Evolutionary conservation across 2,888 invertebrate genomes (phyloP).

Genomic region (Pterostichus madidus): DNA sequence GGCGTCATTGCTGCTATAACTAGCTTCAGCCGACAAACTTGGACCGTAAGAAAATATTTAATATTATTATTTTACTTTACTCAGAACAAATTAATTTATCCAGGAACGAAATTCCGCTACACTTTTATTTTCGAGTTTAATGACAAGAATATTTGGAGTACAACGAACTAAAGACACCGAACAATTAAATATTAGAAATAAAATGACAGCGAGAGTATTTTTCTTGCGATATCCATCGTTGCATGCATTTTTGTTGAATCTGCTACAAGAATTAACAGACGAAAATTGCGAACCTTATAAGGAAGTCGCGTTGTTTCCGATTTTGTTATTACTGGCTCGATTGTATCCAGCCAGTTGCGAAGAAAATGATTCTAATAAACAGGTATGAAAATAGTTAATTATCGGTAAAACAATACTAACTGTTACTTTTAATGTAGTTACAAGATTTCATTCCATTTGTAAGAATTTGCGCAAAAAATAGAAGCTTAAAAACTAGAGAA

Average conservation of each 20-base stretch:
- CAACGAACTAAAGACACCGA: constrained; percentile 81
- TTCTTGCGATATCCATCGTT: constrained; percentile 86
- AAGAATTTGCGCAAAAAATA: constrained; percentile 82
- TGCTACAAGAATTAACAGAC: constrained; percentile 74
- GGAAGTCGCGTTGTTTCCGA: constrained; percentile 84
- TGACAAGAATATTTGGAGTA: constrained; percentile 93
- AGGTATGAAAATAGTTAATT: constrained; percentile 77
- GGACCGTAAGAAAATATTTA: constrained; percentile 83
- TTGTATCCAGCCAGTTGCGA: constrained; percentile 88
- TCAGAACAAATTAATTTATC: constrained; percentile 13
- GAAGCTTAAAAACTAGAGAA: constrained; percentile 84
- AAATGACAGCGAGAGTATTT: constrained; percentile 89
- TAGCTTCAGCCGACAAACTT: constrained; percentile 86
- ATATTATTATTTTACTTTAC: constrained; percentile 21
- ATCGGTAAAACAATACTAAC: too few relatives aligned
- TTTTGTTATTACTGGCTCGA: constrained; percentile 87
- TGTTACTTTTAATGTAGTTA: constrained; percentile 76
- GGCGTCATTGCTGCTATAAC: constrained; percentile 86
- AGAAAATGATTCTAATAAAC: constrained; percentile 79
- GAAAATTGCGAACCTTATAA: constrained; percentile 75
- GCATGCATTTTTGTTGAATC: constrained; percentile 78
- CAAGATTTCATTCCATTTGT: constrained; percentile 84
- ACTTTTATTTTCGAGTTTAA: constrained; percentile 89
- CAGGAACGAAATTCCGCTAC: constrained; percentile 93
- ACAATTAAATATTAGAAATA: constrained; percentile 82